Base-by-base conservation (phyloP, 30 jellyfish, hydroid and myxozoan species). In the Phacellophora camtschatica region DNA sequence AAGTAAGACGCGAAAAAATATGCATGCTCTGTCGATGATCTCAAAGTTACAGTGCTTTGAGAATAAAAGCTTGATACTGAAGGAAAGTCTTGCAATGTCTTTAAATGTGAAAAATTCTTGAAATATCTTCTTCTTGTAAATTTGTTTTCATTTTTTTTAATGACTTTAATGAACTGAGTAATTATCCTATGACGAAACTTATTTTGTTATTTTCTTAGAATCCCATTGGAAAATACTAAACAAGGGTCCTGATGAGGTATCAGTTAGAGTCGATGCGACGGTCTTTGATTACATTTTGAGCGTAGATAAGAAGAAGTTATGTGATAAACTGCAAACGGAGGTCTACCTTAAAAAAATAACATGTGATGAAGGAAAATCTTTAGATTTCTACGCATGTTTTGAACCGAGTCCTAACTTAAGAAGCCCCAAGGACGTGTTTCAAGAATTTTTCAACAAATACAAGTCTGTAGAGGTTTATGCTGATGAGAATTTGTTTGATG, bases 181-280 rank as follows among this genome's bases (percentile, higher is more conserved):
- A n/a, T n/a, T n/a, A n/a, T n/a, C n/a, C n/a, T n/a, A 34, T 5
- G 30, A 19, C n/a, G 33, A 23, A 19, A 5, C 16, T 16, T 16
- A 48, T 9, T 13, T 12, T 33, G 20, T 19, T 45, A 2, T 28
- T 7, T 18, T 74, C 36, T 10, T 41, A 76, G 88, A 76, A 10
- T 79, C 30, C 41, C 23, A 39, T n/a, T 76, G 75, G 88, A 76
- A 41, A 18, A 39, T 76, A 27, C 8, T 57, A 30, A 36, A 37
- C 37, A 76, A 76, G 66, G 69, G n/a, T 9, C 72, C 79, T 18
- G 61, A n/a, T 4, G 88, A 55, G 42, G 49, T 76, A 1, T 8
- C 12, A 36, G 28, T 55, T 0, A 58, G 59, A 19, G 88, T 39
- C 11, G 87, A 74, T 55, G 31, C 37, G 25, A n/a, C 19, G 32